A percentile compares a stretch with the other conserved stretches of the same genome.
phyloP scores from a whole-genome alignment of 2,888 invertebrate species.

The Melinopterus prodromus region DNA sequence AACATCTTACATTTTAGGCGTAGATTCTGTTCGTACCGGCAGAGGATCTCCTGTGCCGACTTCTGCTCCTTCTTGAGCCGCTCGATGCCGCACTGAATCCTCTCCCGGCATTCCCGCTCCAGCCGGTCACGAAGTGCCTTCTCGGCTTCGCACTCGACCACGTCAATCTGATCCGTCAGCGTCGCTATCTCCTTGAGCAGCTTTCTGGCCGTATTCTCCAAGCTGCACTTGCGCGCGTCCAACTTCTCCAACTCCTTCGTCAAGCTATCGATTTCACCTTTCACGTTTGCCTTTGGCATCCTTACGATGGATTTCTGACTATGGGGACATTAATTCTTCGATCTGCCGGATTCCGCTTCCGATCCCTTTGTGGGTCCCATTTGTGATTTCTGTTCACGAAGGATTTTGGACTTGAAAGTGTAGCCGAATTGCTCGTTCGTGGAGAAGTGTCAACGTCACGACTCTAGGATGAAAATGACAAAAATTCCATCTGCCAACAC shows the following conservation, averaged over 20 bases:
- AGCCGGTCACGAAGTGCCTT: neutral
- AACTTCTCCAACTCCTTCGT: slow-evolving; percentile 17
- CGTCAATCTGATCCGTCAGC: slow-evolving; percentile 10
- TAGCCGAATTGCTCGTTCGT: neutral
- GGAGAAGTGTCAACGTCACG: neutral
- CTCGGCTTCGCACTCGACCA: slow-evolving; percentile 13
- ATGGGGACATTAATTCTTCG: neutral
- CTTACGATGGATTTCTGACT: neutral
- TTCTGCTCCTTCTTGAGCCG: slow-evolving; percentile 13
- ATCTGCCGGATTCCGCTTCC: neutral
- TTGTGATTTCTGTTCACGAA: neutral
- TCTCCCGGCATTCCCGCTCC: slow-evolving; percentile 19
- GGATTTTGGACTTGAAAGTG: neutral
- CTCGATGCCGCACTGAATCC: slow-evolving; percentile 19
- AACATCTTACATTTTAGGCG: slow-evolving; percentile 7
- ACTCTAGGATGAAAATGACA: neutral
- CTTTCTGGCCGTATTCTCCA: slow-evolving; percentile 9
- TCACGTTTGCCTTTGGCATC: slow-evolving; percentile 20
- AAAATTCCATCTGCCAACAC: neutral
- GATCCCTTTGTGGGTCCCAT: neutral
- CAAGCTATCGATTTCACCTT: slow-evolving; percentile 7
- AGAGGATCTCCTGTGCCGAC: slow-evolving; percentile 14
- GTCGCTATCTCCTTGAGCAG: slow-evolving; percentile 10
- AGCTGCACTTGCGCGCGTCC: slow-evolving; percentile 11
- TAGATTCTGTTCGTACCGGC: slow-evolving; percentile 16